Conservation (phyloP, 2,888 invertebrate genomes). For the Cephus runcator region DNA sequence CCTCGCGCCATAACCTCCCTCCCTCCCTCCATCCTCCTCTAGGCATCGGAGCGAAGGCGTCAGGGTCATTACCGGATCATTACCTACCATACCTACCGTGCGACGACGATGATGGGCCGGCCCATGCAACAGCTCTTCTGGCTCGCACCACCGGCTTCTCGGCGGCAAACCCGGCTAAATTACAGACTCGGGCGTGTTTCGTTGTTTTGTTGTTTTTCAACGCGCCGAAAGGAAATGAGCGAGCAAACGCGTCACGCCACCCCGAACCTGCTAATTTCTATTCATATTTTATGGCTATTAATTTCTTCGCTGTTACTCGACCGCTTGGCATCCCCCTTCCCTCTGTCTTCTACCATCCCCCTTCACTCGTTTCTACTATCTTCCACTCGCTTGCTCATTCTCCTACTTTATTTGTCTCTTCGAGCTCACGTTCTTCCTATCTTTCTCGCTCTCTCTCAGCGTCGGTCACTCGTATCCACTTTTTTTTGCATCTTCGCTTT, state of each 20-base stretch:
- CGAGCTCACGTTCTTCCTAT: slow-evolving; percentile 11
- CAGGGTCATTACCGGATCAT: slow-evolving; percentile 65
- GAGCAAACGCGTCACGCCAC: slow-evolving; percentile 66
- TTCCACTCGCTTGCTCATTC: slow-evolving; percentile 15
- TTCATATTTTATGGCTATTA: slow-evolving; percentile 67
- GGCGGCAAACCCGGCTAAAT: slow-evolving; percentile 64
- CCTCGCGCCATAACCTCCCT: slow-evolving; percentile 21
- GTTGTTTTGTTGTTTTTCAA: slow-evolving; percentile 67
- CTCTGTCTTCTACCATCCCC: slow-evolving; percentile 20
- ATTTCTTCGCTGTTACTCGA: slow-evolving; percentile 64
- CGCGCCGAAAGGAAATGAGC: slow-evolving; percentile 67
- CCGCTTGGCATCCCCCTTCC: slow-evolving; percentile 20
- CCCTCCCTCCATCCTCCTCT: slow-evolving; percentile 1
- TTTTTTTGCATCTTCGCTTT: slow-evolving; percentile 3
- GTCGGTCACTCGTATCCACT: background rate
- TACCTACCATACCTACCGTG: slow-evolving; percentile 63
- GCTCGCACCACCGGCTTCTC: slow-evolving; percentile 21
- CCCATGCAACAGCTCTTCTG: slow-evolving; percentile 16
- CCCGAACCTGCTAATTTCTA: slow-evolving; percentile 66
- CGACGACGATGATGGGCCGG: slow-evolving; percentile 45
- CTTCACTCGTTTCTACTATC: slow-evolving; percentile 18
- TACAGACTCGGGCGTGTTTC: slow-evolving; percentile 64
- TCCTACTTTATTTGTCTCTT: slow-evolving; percentile 10
- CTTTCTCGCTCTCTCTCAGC: slow-evolving; percentile 14
- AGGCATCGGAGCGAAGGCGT: slow-evolving; percentile 49